Base-by-base conservation (phyloP, 2,113 vertebrate genomes). In the Pontoporia blainvillei region DNA sequence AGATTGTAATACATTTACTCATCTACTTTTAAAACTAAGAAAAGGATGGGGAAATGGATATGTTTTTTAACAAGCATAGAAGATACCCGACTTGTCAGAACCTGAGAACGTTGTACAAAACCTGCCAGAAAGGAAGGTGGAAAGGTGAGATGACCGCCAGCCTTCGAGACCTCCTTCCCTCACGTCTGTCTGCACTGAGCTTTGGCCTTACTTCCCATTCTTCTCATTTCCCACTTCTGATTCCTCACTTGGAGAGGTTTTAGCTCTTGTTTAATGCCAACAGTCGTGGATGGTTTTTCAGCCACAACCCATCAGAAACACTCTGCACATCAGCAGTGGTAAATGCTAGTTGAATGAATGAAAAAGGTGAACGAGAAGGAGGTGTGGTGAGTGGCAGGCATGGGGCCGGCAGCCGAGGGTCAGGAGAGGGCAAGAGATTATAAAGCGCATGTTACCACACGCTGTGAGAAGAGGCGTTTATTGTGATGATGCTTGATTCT, bases 381-480 rank as follows among this genome's bases (percentile, higher is more conserved):
- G 44, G 6, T 39, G 85, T 62, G 64, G 41, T 59, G 52, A 72
- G 64, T 21, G 4, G 2, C 44, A 76, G 86, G 75, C 39, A 8
- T 1, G 14, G 41, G 52, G 49, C 27, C 36, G 15, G 67, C 66
- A 23, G 84, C 14, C 14, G 6, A 2, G 46, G 17, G 5, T n/a
- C 46, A 29, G 44, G 15, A 52, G n/a, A 13, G 5, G 3, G 29
- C 20, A 23, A 14, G 57, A 18, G 44, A 0, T 59, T 21, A 18
- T 4, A 54, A n/a, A 46, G 54, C 36, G 2, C 66, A 3, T 13
- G 31, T 44, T 23, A 17, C 75, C 34, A 3, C 2, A 4, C 0
- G 8, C 62, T 27, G 6, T 0, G 29, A 36, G 23, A 79, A 57
- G 17, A 23, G 46, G 21, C 20, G 1, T 62, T n/a, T 9, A 4